Evolutionary conservation across 2,888 invertebrate species (phyloP).

Genomic region (Willowsia nigromaculata): DNA sequence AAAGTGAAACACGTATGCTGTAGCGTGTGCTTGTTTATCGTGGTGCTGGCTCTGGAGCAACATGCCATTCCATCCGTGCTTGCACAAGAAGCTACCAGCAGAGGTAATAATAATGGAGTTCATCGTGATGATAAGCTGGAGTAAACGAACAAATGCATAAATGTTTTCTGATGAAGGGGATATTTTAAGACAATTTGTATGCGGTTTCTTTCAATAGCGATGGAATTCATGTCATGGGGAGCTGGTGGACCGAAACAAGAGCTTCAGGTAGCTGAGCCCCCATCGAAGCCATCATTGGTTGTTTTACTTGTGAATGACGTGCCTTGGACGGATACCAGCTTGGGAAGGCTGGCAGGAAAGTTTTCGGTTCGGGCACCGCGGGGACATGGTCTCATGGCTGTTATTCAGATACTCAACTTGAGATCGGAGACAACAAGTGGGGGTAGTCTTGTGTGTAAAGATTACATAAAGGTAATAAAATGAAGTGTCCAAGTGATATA

Average conservation of each 20-base stretch:
- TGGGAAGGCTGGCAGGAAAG: conserved; percentile 59
- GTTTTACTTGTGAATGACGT: conserved; percentile 72
- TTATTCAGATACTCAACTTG: conserved; percentile 76
- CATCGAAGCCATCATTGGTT: conserved; percentile 61
- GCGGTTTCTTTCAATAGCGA: conserved; percentile 34
- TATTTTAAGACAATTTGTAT: background rate
- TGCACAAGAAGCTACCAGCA: conserved; percentile 53
- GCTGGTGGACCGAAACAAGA: conserved; percentile 43
- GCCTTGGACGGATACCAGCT: conserved; percentile 66
- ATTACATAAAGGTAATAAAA: conserved; percentile 58
- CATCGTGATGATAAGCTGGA: background rate
- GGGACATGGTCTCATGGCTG: conserved; percentile 77
- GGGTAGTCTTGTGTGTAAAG: conserved; percentile 46
- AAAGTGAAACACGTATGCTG: conserved; percentile 57
- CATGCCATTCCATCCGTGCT: conserved; percentile 55
- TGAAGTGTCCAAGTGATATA: background rate
- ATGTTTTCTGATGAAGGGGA: background rate
- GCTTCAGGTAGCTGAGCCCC: conserved; percentile 64
- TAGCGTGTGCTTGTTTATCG: conserved; percentile 60
- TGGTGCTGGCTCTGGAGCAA: conserved; percentile 51
- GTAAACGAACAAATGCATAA: too few relatives aligned
- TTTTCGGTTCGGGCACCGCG: conserved; percentile 73
- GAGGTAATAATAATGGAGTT: background rate
- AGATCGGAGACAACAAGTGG: conserved; percentile 53
- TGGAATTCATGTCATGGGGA: conserved; percentile 73